phyloP scores from a whole-genome alignment of 2,113 vertebrate species.

The Mesitornis unicolor region DNA sequence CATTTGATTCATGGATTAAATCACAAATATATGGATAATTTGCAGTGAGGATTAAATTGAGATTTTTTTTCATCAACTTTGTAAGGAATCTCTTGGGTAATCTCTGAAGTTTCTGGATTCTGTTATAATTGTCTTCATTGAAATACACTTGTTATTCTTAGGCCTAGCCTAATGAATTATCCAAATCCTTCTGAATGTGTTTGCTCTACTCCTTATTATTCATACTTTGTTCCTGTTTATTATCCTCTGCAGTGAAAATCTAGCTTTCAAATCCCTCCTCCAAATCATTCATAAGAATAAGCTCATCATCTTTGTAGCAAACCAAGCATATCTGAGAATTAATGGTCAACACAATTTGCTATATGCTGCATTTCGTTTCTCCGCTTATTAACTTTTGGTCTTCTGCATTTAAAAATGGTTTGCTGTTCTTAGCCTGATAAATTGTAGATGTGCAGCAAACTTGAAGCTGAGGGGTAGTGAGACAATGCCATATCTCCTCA shows the following conservation, averaged over 20 bases:
- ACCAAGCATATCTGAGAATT: background rate
- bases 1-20: background rate
- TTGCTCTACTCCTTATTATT: conserved; percentile 22
- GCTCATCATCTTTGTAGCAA: background rate
- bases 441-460: background rate
- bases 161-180: conserved; percentile 34
- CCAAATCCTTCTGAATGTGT: conserved; percentile 8
- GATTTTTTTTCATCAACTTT: background rate
- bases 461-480: background rate
- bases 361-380: background rate
- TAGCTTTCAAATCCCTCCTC: conserved; percentile 29
- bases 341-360: background rate
- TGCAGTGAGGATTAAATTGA: background rate
- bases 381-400: background rate
- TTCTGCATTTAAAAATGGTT: background rate
- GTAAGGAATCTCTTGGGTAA: background rate
- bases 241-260: background rate
- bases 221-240: conserved; percentile 4
- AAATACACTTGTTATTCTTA: conserved; percentile 10
- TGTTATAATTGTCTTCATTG: background rate
- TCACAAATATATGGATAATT: background rate
- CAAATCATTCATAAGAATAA: conserved; percentile 1
- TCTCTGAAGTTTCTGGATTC: background rate
- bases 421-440: background rate
- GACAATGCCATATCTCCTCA: background rate